Conservation (phyloP, 2,888 invertebrate genomes). For the Calliphora vomitoria region DNA sequence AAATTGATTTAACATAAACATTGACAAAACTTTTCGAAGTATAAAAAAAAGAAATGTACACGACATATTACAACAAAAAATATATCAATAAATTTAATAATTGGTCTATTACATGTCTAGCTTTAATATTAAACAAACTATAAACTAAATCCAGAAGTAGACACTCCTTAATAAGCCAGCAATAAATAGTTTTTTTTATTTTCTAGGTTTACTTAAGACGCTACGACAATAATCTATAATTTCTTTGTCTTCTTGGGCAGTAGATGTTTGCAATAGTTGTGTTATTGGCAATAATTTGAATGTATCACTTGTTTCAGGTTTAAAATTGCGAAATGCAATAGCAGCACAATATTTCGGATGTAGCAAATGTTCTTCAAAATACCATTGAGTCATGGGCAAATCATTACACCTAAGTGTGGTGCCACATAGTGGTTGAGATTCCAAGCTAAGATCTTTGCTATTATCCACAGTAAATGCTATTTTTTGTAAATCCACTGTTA, state of each 20-base stretch:
- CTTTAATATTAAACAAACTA: constrained; percentile 16
- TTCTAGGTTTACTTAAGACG: constrained; percentile 79
- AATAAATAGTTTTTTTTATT: constrained; percentile 46
- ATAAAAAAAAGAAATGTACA: constrained; percentile 8
- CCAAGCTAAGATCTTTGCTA: constrained; percentile 85
- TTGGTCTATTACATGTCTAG: constrained; percentile 16
- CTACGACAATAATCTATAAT: constrained; percentile 78
- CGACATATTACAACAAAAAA: background rate
- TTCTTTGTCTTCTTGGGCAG: constrained; percentile 73
- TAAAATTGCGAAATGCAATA: constrained; percentile 87
- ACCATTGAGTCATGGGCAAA: constrained; percentile 87
- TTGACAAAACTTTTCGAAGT: constrained; percentile 61
- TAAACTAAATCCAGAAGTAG: background rate
- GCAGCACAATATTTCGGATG: constrained; percentile 92
- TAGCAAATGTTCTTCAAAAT: constrained; percentile 93
- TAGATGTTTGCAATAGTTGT: constrained; percentile 86
- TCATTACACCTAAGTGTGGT: constrained; percentile 89
- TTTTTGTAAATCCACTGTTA: constrained; percentile 90
- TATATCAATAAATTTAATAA: background rate
- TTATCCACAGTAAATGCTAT: constrained; percentile 90
- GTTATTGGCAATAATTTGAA: constrained; percentile 87
- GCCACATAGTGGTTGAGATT: constrained; percentile 86
- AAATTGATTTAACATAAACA: constrained; percentile 47
- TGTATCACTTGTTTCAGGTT: constrained; percentile 76
- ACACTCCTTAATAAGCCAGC: background rate